Evolutionary conservation across 2,113 vertebrate genomes (phyloP).

Genomic region (Ascaphus truei): DNA sequence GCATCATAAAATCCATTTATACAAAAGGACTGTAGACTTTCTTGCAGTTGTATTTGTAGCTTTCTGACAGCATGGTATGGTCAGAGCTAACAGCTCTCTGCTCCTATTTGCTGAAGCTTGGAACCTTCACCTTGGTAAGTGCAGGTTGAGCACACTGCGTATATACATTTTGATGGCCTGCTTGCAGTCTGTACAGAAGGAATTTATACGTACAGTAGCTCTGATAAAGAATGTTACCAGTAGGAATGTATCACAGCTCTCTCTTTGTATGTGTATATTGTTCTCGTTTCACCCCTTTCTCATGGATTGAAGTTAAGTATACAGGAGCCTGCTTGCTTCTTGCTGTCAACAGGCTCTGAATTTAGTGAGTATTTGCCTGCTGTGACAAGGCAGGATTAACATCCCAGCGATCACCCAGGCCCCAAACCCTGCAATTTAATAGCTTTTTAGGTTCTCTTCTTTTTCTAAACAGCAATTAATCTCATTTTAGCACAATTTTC

Average conservation of each 20-base stretch:
- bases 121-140: no score
- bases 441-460: constrained; percentile 89
- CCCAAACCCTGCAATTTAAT: constrained; percentile 98
- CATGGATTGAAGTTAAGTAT: constrained; percentile 83
- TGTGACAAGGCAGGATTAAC: constrained; percentile 95
- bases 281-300: constrained; percentile 58
- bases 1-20: no score
- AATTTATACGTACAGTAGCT: neutral
- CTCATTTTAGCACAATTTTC: constrained; percentile 99
- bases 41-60: no score
- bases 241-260: constrained; percentile 8
- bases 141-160: neutral
- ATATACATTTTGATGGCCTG: neutral
- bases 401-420: constrained; percentile 91
- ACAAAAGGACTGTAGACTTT: no score
- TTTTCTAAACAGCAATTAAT: constrained; percentile 99
- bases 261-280: constrained; percentile 11
- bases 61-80: no score
- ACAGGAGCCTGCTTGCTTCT: constrained; percentile 69
- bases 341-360: constrained; percentile 84
- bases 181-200: neutral
- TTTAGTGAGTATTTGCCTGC: constrained; percentile 84
- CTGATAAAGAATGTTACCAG: neutral
- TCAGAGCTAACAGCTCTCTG: neutral
- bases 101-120: neutral